A percentile compares a stretch with the other conserved stretches of the same genome.
Conservation (phyloP, 1,140 invertebrate species). For the Planococcus citri region DNA sequence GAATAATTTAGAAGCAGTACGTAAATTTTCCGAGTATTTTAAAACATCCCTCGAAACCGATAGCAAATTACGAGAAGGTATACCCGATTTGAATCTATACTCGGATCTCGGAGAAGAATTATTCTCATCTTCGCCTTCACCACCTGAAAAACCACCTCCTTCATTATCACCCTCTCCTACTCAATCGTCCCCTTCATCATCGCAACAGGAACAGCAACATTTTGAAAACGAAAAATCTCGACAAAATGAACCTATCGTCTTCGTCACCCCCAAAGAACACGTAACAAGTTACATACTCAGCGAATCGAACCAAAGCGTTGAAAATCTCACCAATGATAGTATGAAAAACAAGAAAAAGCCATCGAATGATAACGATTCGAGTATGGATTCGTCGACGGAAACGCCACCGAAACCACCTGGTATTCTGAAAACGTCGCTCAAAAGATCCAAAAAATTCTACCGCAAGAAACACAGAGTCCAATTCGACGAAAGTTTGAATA, state of each 20-base stretch:
- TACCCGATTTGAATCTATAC: not conserved
- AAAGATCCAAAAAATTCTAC: slow-evolving; percentile 32
- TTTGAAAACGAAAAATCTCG: not conserved
- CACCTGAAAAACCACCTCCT: no score
- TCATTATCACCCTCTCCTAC: no score
- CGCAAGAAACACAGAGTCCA: slow-evolving; percentile 58
- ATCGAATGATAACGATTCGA: not conserved
- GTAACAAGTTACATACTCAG: not conserved
- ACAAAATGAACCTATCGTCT: no score
- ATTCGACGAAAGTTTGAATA: slow-evolving; percentile 71
- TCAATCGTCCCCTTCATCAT: no score
- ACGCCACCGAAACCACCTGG: not conserved
- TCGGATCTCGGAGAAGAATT: not conserved
- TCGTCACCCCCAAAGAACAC: not conserved
- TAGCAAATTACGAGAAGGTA: not conserved
- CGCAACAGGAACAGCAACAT: not conserved
- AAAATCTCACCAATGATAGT: not conserved
- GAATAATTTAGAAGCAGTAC: not conserved
- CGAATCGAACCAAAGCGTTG: not conserved
- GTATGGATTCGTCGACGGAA: not conserved
- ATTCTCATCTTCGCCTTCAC: not conserved
- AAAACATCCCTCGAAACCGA: slow-evolving; percentile 2
- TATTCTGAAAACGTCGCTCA: not conserved
- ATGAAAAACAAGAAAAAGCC: slow-evolving; percentile 13
- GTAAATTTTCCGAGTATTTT: slow-evolving; percentile 9